A percentile compares a stretch with the other conserved stretches of the same genome.
These are phyloP conservation scores for Tinamus guttatus DNA, from an alignment of 2,113 vertebrate species.

Conservation along the genomic window DNA sequence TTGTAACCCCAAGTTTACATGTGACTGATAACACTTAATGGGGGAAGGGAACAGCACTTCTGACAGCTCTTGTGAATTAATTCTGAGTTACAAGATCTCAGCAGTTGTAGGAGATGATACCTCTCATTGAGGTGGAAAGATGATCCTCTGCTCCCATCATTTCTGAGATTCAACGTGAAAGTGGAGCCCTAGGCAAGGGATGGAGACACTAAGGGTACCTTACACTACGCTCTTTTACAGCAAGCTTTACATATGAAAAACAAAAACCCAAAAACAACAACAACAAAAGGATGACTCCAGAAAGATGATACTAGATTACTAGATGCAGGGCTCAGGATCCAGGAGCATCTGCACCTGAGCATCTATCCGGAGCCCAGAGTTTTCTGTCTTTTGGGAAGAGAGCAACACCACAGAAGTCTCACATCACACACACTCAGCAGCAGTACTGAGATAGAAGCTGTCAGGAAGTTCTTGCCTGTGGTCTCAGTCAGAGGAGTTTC, in stretches of 20 bases:
- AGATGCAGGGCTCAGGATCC: background rate
- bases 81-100: background rate
- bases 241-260: background rate
- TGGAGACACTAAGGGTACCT: fast-evolving
- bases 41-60: background rate
- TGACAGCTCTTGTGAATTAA: background rate
- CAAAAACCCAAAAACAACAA: background rate
- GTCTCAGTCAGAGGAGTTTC: background rate
- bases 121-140: background rate
- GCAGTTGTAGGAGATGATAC: background rate
- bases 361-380: background rate
- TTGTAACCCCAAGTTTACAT: background rate
- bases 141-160: background rate
- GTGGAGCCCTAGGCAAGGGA: background rate
- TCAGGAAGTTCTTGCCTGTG: background rate
- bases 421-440: background rate
- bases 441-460: background rate
- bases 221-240: background rate
- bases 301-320: background rate
- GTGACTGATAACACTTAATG: background rate
- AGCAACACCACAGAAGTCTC: background rate
- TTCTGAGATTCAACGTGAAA: background rate
- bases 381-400: background rate
- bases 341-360: background rate
- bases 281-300: too few relatives aligned